Percentiles rank a stretch among this genome's conserved stretches.
Conservation (phyloP, 1,140 invertebrate species). For the Charaxes varanes region DNA sequence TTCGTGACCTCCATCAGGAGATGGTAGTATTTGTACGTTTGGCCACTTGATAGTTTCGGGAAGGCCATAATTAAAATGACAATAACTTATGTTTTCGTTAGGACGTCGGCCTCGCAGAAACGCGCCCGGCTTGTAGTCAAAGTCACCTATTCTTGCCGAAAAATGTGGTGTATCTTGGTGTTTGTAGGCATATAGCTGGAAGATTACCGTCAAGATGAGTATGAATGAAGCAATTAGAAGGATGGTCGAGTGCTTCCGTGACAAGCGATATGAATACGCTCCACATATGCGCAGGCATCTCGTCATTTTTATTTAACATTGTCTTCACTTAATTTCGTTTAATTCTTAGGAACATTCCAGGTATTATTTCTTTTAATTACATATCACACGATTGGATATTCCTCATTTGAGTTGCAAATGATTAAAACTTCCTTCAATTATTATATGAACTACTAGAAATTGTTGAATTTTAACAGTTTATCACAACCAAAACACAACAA, state of each 20-base stretch:
- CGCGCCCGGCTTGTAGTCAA: conserved; percentile 65
- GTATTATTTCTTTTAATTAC: too few relatives aligned
- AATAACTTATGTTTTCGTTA: conserved; percentile 74
- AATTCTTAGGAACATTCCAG: too few relatives aligned
- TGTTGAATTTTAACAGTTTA: background rate
- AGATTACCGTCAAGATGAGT: conserved; percentile 38
- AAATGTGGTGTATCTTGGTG: conserved; percentile 31
- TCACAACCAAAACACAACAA: conserved; percentile 5
- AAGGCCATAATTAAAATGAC: conserved; percentile 78
- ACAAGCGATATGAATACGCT: conserved; percentile 52
- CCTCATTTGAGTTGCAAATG: too few relatives aligned
- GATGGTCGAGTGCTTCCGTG: conserved; percentile 45
- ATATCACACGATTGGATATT: too few relatives aligned
- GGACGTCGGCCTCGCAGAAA: conserved; percentile 73
- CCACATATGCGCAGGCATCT: conserved; percentile 56
- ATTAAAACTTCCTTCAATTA: too few relatives aligned
- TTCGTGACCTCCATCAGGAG: conserved; percentile 74
- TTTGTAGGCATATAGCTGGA: conserved; percentile 48
- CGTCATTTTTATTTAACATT: conserved; percentile 53
- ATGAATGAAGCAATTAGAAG: conserved; percentile 40
- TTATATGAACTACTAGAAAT: too few relatives aligned
- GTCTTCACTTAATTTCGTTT: conserved; percentile 23
- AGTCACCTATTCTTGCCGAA: conserved; percentile 40
- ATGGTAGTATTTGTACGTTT: conserved; percentile 52
- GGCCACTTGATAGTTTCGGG: conserved; percentile 74